Percentiles rank a stretch among this genome's conserved stretches.
phyloP scores from a whole-genome alignment of 2,113 vertebrate species.

The Neofelis nebulosa region DNA sequence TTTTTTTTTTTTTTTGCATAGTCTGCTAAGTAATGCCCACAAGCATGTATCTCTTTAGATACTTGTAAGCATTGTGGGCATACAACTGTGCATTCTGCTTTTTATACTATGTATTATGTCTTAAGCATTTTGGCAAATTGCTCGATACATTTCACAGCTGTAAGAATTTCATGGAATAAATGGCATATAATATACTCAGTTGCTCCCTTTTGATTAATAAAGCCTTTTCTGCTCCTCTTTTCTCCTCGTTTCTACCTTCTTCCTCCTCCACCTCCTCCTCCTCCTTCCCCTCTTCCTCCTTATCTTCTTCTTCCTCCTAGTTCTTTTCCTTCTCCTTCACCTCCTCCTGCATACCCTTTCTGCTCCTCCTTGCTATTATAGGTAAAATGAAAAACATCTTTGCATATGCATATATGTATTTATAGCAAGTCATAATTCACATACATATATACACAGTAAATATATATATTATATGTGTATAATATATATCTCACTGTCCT shows the following conservation, averaged over 20 bases:
- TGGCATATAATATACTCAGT: neutral
- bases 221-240: neutral
- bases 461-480: neutral
- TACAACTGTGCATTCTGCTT: neutral
- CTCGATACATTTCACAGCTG: neutral
- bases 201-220: neutral
- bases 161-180: neutral
- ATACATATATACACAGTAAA: neutral
- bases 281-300: neutral
- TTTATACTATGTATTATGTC: neutral
- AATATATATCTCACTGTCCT: neutral
- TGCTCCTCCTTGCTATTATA: neutral
- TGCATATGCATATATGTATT: neutral
- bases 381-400: slow-evolving; percentile 10
- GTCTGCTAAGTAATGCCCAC: neutral
- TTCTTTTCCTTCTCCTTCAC: neutral
- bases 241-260: neutral
- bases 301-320: neutral
- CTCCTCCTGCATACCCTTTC: neutral
- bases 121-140: slow-evolving; percentile 19
- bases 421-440: neutral
- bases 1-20: neutral
- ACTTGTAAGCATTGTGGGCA: neutral
- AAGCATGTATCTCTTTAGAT: neutral
- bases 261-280: neutral